Percentiles rank a stretch among this genome's conserved stretches.
These are phyloP conservation scores for Lepidochrysops patricia DNA, from an alignment of 2,888 invertebrate genomes.

Conservation along the genomic window DNA sequence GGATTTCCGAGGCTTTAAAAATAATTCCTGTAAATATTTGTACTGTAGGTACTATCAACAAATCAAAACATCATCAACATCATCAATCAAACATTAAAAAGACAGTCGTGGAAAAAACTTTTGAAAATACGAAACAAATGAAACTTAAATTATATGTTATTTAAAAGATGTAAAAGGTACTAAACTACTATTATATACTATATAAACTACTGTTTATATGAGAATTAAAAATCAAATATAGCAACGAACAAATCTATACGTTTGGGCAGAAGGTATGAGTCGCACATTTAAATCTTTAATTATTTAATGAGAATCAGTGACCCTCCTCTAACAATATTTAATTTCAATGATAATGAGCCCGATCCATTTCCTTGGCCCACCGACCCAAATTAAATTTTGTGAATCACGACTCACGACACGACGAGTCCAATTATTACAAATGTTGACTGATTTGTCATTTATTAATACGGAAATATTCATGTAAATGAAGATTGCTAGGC, in stretches of 20 bases:
- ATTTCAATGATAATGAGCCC: slow-evolving; percentile 1
- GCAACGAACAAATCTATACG: neutral
- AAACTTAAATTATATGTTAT: too few species aligned
- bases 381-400: slow-evolving; percentile 8
- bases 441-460: neutral
- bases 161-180: too few species aligned
- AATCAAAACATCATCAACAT: too few species aligned
- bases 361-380: slow-evolving; percentile 5
- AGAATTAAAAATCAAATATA: too few species aligned
- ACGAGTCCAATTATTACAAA: neutral
- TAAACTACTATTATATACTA: too few species aligned
- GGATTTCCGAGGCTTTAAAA: neutral
- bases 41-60: too few species aligned
- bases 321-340: slow-evolving; percentile 3
- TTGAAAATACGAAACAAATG: too few species aligned
- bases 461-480: too few species aligned
- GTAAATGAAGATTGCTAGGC: too few species aligned
- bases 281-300: slow-evolving; percentile 2
- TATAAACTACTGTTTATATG: too few species aligned
- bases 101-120: too few species aligned
- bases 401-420: neutral
- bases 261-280: neutral
- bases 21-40: neutral
- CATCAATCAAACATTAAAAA: too few species aligned
- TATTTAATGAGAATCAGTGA: neutral